Evolutionary conservation across 30 jellyfish, hydroid and myxozoan genomes (phyloP).

Genomic region (Nemopilema nomurai): DNA sequence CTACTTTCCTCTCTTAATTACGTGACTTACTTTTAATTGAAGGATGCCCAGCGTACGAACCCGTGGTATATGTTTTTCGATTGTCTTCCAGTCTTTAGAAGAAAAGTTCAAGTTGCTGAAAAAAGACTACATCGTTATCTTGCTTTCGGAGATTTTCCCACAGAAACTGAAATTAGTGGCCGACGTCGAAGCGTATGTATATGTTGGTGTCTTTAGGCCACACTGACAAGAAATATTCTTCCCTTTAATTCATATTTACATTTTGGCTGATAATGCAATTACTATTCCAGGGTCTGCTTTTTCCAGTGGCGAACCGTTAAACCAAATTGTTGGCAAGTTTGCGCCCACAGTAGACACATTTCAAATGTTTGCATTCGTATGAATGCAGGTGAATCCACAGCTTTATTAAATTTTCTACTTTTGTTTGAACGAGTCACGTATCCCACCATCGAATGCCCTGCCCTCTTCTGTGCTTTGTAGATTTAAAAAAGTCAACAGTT

Average conservation of each 20-base stretch:
- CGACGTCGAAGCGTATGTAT: slow-evolving; percentile 88
- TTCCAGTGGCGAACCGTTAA: too few species aligned
- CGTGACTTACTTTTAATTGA: too few species aligned
- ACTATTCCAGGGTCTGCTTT: too few species aligned
- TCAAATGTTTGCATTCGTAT: neutral
- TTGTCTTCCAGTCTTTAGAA: slow-evolving; percentile 60
- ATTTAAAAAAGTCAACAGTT: too few species aligned
- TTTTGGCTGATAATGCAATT: too few species aligned
- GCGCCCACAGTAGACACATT: neutral
- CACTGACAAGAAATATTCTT: neutral
- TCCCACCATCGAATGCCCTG: neutral
- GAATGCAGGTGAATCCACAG: neutral
- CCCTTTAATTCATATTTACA: neutral
- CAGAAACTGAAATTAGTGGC: slow-evolving; percentile 77
- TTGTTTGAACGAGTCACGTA: neutral
- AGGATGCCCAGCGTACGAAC: too few species aligned
- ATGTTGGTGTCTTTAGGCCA: neutral
- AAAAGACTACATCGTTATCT: slow-evolving; percentile 65
- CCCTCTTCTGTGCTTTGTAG: too few species aligned
- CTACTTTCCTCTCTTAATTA: too few species aligned
- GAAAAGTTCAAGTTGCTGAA: slow-evolving; percentile 66
- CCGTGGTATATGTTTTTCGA: neutral
- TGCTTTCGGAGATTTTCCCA: slow-evolving; percentile 95
- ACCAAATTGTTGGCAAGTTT: neutral
- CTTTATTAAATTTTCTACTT: neutral